Evolutionary conservation across 2,797 vertebrate species (phyloP).

Genomic region (Squalus acanthias): DNA sequence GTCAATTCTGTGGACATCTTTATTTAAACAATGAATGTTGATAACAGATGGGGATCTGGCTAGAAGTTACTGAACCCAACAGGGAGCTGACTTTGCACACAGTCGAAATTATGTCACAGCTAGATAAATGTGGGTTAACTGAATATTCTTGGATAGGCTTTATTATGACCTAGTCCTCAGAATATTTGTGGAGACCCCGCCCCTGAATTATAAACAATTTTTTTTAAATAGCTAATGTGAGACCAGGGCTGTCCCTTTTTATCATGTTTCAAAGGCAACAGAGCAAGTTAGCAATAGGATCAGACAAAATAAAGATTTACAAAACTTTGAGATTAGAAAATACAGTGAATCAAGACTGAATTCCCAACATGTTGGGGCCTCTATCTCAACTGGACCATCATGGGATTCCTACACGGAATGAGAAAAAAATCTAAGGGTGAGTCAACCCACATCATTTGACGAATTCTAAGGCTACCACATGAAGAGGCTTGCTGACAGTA

Average conservation of each 20-base stretch:
- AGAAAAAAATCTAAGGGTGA: not conserved
- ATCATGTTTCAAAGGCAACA: not conserved
- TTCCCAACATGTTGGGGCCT: not conserved
- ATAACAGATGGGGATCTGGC: not conserved
- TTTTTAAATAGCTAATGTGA: not conserved
- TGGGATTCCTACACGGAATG: not conserved
- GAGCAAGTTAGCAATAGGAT: not conserved
- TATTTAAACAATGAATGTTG: not conserved
- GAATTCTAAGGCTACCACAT: not conserved
- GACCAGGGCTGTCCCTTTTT: not conserved
- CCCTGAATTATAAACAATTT: not conserved
- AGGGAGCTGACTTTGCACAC: not conserved
- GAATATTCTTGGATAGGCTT: not conserved
- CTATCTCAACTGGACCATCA: not conserved
- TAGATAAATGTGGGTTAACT: not conserved
- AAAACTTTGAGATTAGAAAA: not conserved
- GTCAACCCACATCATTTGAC: slow-evolving; percentile 13
- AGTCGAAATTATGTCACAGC: not conserved
- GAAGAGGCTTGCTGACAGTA: not conserved
- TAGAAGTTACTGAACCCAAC: not conserved
- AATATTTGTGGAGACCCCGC: not conserved
- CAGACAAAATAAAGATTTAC: not conserved
- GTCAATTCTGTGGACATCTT: too few relatives aligned
- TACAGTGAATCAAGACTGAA: not conserved
- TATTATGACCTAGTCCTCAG: not conserved